phyloP scores from a whole-genome alignment of 2,888 invertebrate species.

The Microplitis deprimator region DNA sequence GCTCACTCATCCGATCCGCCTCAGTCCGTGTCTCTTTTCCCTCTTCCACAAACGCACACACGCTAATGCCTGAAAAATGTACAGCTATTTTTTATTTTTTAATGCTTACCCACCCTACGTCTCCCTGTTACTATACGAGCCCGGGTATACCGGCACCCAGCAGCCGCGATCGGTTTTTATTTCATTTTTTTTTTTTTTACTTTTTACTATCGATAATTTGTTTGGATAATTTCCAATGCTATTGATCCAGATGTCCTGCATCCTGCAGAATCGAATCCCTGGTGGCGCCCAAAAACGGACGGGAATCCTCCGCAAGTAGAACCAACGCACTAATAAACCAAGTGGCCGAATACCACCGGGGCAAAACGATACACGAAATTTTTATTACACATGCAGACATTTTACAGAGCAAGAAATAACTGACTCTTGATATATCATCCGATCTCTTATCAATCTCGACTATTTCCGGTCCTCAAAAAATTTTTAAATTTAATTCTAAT shows the following conservation, averaged over 20 bases:
- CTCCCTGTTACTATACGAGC: constrained; percentile 69
- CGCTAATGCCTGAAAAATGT: constrained; percentile 71
- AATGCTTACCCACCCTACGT: constrained; percentile 59
- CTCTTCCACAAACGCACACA: constrained; percentile 52
- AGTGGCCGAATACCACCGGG: constrained; percentile 44
- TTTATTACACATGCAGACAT: not conserved
- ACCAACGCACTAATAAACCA: constrained; percentile 36
- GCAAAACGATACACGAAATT: constrained; percentile 20
- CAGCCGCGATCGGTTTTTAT: constrained; percentile 32
- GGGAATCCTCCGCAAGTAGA: constrained; percentile 5
- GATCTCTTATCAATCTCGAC: not conserved
- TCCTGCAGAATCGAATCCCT: constrained; percentile 68
- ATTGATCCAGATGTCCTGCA: constrained; percentile 70
- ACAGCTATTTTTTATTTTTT: constrained; percentile 72
- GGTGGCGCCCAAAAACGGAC: constrained; percentile 49
- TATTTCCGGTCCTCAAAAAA: not conserved
- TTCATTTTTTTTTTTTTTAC: constrained; percentile 51
- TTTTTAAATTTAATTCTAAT: not conserved
- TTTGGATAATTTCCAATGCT: constrained; percentile 72
- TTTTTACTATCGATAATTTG: constrained; percentile 69
- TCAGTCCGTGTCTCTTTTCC: constrained; percentile 38
- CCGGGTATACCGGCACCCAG: constrained; percentile 57
- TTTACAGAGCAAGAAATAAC: constrained; percentile 2
- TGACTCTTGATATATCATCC: not conserved
- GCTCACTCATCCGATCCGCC: constrained; percentile 48